phyloP scores from a whole-genome alignment of 2,888 invertebrate species.

The Andrena dorsata region DNA sequence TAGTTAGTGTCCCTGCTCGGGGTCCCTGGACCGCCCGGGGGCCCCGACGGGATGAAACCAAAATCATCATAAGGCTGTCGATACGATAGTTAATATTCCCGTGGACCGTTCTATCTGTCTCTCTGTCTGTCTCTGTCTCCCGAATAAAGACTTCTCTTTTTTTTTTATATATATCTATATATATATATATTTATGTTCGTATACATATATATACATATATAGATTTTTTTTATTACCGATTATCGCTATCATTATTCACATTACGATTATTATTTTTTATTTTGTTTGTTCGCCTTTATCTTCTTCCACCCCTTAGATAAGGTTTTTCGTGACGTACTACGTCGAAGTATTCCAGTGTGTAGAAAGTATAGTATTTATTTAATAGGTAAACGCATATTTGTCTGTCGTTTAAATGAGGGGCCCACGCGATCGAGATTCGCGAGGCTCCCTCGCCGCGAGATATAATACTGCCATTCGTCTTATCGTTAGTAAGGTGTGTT shows the following conservation, averaged over 20 bases:
- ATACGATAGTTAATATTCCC: constrained; percentile 58
- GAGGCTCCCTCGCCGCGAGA: constrained; percentile 24
- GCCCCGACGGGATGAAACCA: constrained; percentile 52
- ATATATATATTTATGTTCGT: not conserved
- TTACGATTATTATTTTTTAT: constrained; percentile 29
- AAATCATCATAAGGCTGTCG: constrained; percentile 63
- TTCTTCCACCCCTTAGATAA: constrained; percentile 64
- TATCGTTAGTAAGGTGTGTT: constrained; percentile 22
- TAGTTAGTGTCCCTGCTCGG: constrained; percentile 51
- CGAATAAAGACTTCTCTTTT: constrained; percentile 54
- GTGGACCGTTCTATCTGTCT: constrained; percentile 59
- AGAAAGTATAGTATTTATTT: constrained; percentile 84
- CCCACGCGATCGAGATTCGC: constrained; percentile 23
- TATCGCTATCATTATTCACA: constrained; percentile 23
- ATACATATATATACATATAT: not conserved
- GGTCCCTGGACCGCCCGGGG: not conserved
- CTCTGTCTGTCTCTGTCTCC: constrained; percentile 56
- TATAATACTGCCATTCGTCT: constrained; percentile 67
- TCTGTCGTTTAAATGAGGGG: constrained; percentile 31
- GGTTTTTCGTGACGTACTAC: constrained; percentile 60
- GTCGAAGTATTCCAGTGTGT: constrained; percentile 82
- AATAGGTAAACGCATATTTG: constrained; percentile 65
- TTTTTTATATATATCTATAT: constrained; percentile 1
- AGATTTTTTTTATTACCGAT: constrained; percentile 30
- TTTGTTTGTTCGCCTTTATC: constrained; percentile 40